Evolutionary conservation across 2,113 vertebrate genomes (phyloP).

Genomic region (Cnemophilus loriae): DNA sequence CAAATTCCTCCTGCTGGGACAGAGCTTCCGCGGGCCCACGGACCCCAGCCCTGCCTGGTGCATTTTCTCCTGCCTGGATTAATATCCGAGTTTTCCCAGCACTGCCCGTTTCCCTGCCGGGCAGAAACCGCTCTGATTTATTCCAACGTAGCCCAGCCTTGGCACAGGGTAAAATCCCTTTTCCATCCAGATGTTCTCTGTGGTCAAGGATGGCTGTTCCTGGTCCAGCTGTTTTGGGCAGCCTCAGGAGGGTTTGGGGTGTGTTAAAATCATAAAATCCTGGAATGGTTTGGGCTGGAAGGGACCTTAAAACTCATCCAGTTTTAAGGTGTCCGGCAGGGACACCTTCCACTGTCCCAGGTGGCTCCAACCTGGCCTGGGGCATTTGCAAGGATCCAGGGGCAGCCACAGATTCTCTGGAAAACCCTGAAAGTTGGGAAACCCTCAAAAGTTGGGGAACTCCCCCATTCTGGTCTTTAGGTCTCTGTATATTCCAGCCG

Average conservation of each 20-base stretch:
- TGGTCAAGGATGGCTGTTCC: fast-evolving
- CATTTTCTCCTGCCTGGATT: neutral
- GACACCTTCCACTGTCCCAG: neutral
- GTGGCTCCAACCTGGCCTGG: neutral
- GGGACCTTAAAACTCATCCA: neutral
- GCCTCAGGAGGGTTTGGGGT: neutral
- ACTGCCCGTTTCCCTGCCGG: neutral
- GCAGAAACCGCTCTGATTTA: neutral
- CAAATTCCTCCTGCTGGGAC: neutral
- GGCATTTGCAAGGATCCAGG: neutral
- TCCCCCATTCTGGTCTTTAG: neutral
- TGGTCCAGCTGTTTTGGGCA: neutral
- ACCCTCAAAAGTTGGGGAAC: neutral
- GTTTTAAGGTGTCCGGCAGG: no score
- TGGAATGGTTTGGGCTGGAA: neutral
- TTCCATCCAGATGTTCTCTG: neutral
- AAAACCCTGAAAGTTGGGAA: neutral
- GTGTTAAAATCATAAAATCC: neutral
- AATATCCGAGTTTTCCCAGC: neutral
- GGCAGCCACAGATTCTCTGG: neutral
- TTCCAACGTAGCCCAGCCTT: neutral
- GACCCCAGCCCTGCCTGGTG: neutral
- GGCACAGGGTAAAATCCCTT: neutral
- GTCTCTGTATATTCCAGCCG: neutral
- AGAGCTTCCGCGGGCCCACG: neutral